Evolutionary conservation across 2,113 vertebrate species (phyloP), one percentile per base, ranked within the genome.

Genomic region (Hassar affinis): DNA sequence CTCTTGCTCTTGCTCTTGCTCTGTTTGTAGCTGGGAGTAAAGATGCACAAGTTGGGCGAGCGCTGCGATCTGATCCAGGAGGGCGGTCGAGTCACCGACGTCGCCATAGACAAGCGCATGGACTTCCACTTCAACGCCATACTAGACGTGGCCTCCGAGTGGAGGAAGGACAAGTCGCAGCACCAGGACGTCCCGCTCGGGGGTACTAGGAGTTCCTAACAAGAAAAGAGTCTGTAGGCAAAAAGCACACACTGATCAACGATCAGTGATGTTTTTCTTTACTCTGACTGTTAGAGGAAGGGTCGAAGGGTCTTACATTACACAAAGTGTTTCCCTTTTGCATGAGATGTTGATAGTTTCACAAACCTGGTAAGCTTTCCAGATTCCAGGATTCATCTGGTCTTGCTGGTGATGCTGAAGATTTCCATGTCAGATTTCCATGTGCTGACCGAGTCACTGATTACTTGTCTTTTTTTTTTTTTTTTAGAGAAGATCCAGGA

Each of bases 91-190:
- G 93, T 93, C 81, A 98, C 96, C 35, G 97, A 99, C 89, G 94
- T 95, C 2, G 93, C 97, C 89, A 95, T 99, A 78, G 98, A 99
- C 94, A 98, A 99, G 91, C 97, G 97, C 88, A 99, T 99, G 97
- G 97, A 99, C 90, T 99, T 99, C 90, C 98, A 99, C 94, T 99
- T 99, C 91, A 99, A 99, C 91, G 97, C 96, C 88, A 97, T 99
- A 91, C 92, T 99, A 91, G 98, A 99, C 88, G 97, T 99, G 33
- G 96, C 99, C 79, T 96, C 98, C n/a, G 97, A 99, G 84, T 99
- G 97, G 97, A 96, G 98, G 91, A 99, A 99, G 92, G 96, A 98
- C 94, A 99, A 98, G 92, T 95, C 95, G 0, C 97, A 98, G 90
- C 92, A 93, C 91, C 97, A 99, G 81, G 98, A 99, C 85, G 91